Evolutionary conservation across 2,888 invertebrate genomes (phyloP).

Genomic region (Thera obeliscata): DNA sequence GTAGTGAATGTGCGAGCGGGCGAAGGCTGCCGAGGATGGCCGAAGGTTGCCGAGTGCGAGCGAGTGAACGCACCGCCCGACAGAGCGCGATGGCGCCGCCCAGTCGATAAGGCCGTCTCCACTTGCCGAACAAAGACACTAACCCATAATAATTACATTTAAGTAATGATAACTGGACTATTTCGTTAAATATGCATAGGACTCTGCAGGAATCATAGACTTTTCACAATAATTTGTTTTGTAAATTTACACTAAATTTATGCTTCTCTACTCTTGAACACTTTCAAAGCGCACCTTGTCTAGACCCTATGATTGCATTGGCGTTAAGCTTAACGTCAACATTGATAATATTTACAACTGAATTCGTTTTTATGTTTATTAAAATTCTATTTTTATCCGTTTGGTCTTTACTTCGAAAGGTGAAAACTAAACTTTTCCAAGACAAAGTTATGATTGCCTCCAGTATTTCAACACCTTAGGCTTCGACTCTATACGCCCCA

Average conservation of each 20-base stretch:
- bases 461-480: conserved; percentile 3
- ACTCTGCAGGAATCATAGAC: not conserved
- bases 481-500: not conserved
- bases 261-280: not conserved
- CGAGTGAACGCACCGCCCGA: conserved; percentile 60
- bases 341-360: not conserved
- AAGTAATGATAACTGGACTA: conserved; percentile 78
- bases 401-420: not conserved
- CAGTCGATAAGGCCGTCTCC: conserved; percentile 84
- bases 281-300: conserved; percentile 24
- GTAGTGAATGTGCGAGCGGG: conserved; percentile 63
- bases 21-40: conserved; percentile 61
- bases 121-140: conserved; percentile 82
- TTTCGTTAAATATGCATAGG: conserved; percentile 69
- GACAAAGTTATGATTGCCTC: not conserved
- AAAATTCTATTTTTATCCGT: not conserved
- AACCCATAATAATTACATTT: conserved; percentile 84
- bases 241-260: not conserved
- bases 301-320: conserved; percentile 26
- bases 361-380: not conserved
- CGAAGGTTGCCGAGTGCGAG: conserved; percentile 58
- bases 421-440: not conserved
- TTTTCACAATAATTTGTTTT: not conserved
- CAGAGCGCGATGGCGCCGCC: conserved; percentile 79
- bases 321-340: conserved; percentile 20